Percentiles rank a stretch among this genome's conserved stretches.
Evolutionary conservation across 2,797 vertebrate species (phyloP).

Genomic region (Etheostoma nigrum): DNA sequence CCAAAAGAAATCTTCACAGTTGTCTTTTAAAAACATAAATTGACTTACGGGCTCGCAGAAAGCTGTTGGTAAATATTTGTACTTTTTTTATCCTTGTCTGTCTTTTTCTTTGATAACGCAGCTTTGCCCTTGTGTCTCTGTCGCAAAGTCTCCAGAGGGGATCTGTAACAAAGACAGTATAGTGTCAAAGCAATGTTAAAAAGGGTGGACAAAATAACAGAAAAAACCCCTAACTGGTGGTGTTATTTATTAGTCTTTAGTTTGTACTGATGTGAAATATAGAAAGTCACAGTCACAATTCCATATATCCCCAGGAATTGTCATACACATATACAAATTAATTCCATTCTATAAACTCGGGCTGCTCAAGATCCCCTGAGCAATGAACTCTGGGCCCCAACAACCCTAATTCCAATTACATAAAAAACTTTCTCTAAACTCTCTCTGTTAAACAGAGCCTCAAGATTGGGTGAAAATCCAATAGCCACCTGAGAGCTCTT

Average conservation of each 20-base stretch:
- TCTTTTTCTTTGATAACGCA: slow-evolving; percentile 58
- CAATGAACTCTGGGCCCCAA: no score
- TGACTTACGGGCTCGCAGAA: slow-evolving; percentile 59
- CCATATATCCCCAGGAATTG: background rate
- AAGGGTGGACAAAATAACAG: background rate
- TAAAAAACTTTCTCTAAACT: no score
- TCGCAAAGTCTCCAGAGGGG: slow-evolving; percentile 41
- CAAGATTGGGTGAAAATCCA: no score
- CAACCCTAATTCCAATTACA: no score
- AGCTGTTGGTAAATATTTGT: slow-evolving; percentile 1
- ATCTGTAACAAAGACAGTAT: slow-evolving; percentile 45
- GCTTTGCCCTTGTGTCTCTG: slow-evolving; percentile 73
- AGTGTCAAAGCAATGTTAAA: background rate
- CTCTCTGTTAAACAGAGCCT: background rate
- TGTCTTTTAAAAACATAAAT: background rate
- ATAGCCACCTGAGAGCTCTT: no score
- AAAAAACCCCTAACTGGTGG: background rate
- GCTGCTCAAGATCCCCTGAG: no score
- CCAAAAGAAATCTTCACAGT: background rate
- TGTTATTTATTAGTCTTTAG: background rate
- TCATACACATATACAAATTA: no score
- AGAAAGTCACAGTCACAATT: background rate
- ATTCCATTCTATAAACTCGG: no score
- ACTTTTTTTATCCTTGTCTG: slow-evolving; percentile 66
- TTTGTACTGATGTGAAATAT: background rate